phyloP scores from a whole-genome alignment of 2,797 vertebrate species.

The Avahi laniger region DNA sequence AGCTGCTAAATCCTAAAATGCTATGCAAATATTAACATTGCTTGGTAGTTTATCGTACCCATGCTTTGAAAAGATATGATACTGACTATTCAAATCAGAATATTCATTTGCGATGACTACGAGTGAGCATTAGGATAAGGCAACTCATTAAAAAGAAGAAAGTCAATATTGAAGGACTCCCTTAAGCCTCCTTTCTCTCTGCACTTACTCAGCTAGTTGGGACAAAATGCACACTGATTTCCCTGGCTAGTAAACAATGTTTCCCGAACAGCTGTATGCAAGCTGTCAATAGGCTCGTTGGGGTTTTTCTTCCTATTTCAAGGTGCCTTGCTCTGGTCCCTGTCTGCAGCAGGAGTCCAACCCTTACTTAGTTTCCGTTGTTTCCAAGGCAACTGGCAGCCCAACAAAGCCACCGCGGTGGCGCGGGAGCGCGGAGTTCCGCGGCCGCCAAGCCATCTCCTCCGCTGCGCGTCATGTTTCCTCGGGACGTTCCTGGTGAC shows the following conservation, averaged over 20 bases:
- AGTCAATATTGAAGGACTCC: accelerated
- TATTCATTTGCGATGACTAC: neutral
- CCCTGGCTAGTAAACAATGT: neutral
- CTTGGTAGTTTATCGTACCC: neutral
- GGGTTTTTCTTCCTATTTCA: neutral
- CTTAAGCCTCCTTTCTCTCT: neutral
- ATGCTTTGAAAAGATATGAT: neutral
- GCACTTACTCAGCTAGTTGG: neutral
- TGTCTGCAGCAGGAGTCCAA: constrained; percentile 67
- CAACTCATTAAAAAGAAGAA: neutral
- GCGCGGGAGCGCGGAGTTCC: constrained; percentile 58
- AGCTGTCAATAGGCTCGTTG: neutral
- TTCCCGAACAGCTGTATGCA: neutral
- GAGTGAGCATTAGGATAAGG: neutral
- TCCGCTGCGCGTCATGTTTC: constrained; percentile 31
- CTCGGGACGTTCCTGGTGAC: constrained; percentile 65
- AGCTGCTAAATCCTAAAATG: neutral
- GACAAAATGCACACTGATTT: constrained; percentile 38
- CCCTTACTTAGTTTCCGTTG: constrained; percentile 79
- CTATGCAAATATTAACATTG: neutral
- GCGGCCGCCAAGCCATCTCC: constrained; percentile 58
- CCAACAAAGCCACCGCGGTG: constrained; percentile 62
- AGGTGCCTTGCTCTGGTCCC: neutral
- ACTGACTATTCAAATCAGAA: neutral
- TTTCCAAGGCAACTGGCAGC: constrained; percentile 86